Evolutionary conservation across 2,888 invertebrate species (phyloP).

Genomic region (Marronus borbonicus): DNA sequence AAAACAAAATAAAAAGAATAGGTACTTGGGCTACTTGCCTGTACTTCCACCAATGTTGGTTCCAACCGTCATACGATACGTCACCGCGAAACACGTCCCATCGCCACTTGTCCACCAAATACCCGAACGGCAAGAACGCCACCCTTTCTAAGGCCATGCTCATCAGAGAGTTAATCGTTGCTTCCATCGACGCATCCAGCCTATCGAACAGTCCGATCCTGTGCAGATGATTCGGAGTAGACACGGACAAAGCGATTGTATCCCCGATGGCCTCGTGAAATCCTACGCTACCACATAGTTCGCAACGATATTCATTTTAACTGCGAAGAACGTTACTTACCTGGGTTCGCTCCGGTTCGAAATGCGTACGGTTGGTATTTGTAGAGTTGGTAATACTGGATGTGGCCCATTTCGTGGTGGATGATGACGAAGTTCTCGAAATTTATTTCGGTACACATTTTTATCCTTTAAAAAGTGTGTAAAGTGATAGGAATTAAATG

Average conservation of each 20-base stretch:
- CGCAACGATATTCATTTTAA: not conserved
- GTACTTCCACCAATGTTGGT: conserved; percentile 69
- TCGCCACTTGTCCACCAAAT: conserved; percentile 75
- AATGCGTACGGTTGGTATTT: conserved; percentile 72
- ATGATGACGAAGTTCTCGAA: conserved; percentile 77
- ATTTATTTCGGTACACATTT: conserved; percentile 75
- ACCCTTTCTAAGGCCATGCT: conserved; percentile 71
- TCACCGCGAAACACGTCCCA: conserved; percentile 74
- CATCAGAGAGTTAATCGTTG: conserved; percentile 71
- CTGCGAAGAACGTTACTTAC: conserved; percentile 58
- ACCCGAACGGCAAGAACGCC: conserved; percentile 75
- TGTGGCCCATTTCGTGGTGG: conserved; percentile 84
- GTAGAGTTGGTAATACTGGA: conserved; percentile 78
- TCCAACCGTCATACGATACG: conserved; percentile 68
- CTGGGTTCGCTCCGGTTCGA: conserved; percentile 74
- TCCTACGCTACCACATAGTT: conserved; percentile 49
- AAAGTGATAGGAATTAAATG: not conserved
- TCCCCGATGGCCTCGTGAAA: conserved; percentile 79
- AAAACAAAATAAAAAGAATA: no score
- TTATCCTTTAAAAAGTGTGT: conserved; percentile 69
- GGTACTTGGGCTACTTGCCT: conserved; percentile 53
- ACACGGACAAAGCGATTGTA: conserved; percentile 75
- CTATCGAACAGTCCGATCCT: conserved; percentile 69
- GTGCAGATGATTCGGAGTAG: conserved; percentile 72
- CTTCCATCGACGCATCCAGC: conserved; percentile 60